phyloP scores from a whole-genome alignment of 2,113 vertebrate genomes.

The Vanacampus margaritifer region DNA sequence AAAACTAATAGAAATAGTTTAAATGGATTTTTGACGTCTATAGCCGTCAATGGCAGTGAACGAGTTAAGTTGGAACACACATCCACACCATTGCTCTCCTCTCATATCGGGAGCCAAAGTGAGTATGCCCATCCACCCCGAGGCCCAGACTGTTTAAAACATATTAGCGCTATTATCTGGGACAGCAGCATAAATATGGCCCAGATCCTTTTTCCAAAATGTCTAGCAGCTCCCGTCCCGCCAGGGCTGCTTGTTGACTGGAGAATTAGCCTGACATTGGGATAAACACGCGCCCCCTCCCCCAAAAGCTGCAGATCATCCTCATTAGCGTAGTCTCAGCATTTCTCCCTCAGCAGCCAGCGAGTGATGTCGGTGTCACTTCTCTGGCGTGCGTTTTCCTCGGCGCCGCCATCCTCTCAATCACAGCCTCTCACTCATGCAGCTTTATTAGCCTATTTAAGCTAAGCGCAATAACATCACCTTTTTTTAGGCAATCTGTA shows the following conservation, averaged over 20 bases:
- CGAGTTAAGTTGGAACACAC: conserved; percentile 19
- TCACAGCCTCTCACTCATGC: neutral
- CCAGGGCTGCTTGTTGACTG: conserved; percentile 28
- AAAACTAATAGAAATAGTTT: too few relatives aligned
- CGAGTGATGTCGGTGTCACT: conserved; percentile 24
- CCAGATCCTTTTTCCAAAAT: conserved; percentile 12
- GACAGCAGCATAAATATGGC: conserved; percentile 44
- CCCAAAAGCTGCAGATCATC: conserved; percentile 30
- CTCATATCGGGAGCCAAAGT: conserved; percentile 33
- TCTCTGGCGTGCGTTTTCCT: conserved; percentile 12
- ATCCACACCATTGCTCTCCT: conserved; percentile 25
- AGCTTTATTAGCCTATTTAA: neutral
- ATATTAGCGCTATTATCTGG: conserved; percentile 53
- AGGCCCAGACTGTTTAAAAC: conserved; percentile 60
- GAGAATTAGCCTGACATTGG: conserved; percentile 36
- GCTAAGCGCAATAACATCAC: neutral
- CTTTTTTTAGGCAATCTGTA: neutral
- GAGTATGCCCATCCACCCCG: conserved; percentile 22
- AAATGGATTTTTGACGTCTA: too few relatives aligned
- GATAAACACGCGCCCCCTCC: conserved; percentile 35
- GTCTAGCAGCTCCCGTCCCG: conserved; percentile 9
- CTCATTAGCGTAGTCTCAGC: conserved; percentile 31
- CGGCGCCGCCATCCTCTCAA: conserved; percentile 11
- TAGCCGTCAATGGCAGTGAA: too few relatives aligned
- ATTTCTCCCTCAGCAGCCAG: neutral